Base-by-base conservation (phyloP, 2,797 vertebrate genomes). In the Microchirus variegatus region DNA sequence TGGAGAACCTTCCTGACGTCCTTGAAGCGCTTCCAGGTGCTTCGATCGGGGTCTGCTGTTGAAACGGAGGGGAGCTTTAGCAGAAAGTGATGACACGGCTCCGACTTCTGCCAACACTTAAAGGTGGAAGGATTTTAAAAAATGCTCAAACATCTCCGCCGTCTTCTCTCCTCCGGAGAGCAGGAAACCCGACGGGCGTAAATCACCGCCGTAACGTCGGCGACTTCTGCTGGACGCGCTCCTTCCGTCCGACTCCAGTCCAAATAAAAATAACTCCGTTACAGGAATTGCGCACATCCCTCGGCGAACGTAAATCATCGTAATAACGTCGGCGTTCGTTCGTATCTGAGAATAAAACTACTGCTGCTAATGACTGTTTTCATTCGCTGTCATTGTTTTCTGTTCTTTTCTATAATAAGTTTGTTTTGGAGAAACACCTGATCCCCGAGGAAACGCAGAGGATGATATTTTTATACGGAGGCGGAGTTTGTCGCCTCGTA, bases 1-100 rank as follows among this genome's bases (percentile, higher is more conserved):
- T 89, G 81, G 83, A 86, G 81, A 81, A 80, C 74, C 73, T 63
- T 71, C 74, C 80, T 10, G 31, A 57, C 83, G 84, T 80, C 78
- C 81, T 85, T 84, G 83, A 89, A 84, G 82, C 73, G 22, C 60
- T 78, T 87, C 85, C 73, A 82, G 78, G 78, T 79, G 73, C 76
- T 82, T 83, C 70, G 70, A 85, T 85, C 26, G 53, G 19, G 19
- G 54, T 67, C 71, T 47, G 78, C 73, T 46, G 38, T 69, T 42
- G 78, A 79, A 80, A 70, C 53, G 1, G 72, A 79, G 57, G 53
- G 59, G 68, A 85, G 82, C 63, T 81, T 83, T 67, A 69, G 75
- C 22, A 70, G 68, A 82, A 90, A 84, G 7, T 80, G 82, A 82
- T 78, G 88, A 90, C 70, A 55, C 83, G 80, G 82, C 83, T 63